A percentile compares a stretch with the other conserved stretches of the same genome.
phyloP scores from a whole-genome alignment of 2,113 vertebrate species.

The Lutjanus erythropterus region DNA sequence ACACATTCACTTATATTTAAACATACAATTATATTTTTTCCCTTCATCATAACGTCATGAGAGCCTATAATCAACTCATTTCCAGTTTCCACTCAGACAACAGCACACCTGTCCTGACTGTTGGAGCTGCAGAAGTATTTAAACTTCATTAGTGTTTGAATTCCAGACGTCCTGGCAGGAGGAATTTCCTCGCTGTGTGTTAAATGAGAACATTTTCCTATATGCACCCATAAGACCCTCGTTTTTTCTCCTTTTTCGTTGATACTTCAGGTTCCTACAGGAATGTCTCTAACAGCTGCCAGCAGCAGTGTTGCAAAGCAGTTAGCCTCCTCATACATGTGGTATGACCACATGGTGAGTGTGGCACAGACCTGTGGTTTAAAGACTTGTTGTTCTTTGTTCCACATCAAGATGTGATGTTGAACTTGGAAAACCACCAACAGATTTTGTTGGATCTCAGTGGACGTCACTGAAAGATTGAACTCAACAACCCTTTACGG shows the following conservation, averaged over 20 bases:
- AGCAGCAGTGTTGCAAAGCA: too few relatives aligned
- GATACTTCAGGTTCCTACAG: conserved; percentile 29
- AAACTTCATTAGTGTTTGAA: conserved; percentile 26
- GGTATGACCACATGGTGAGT: neutral
- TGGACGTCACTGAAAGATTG: neutral
- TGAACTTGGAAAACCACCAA: conserved; percentile 21
- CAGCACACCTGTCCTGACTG: conserved; percentile 26
- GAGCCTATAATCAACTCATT: neutral
- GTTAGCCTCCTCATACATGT: neutral
- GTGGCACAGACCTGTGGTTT: neutral
- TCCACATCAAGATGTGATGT: conserved; percentile 19
- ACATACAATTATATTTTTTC: neutral
- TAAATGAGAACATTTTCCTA: conserved; percentile 38
- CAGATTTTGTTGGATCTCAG: neutral
- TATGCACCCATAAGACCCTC: neutral
- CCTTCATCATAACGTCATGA: neutral
- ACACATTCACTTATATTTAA: neutral
- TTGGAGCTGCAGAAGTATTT: conserved; percentile 13
- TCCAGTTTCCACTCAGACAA: conserved; percentile 18
- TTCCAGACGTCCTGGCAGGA: conserved; percentile 45
- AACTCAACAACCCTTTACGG: neutral
- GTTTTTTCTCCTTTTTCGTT: neutral
- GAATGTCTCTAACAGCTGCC: conserved; percentile 30
- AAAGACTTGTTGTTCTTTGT: neutral
- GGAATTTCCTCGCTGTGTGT: conserved; percentile 13